Evolutionary conservation across 2,113 vertebrate genomes (phyloP), one percentile per base, ranked within the genome.

Genomic region (Halichoeres trimaculatus): DNA sequence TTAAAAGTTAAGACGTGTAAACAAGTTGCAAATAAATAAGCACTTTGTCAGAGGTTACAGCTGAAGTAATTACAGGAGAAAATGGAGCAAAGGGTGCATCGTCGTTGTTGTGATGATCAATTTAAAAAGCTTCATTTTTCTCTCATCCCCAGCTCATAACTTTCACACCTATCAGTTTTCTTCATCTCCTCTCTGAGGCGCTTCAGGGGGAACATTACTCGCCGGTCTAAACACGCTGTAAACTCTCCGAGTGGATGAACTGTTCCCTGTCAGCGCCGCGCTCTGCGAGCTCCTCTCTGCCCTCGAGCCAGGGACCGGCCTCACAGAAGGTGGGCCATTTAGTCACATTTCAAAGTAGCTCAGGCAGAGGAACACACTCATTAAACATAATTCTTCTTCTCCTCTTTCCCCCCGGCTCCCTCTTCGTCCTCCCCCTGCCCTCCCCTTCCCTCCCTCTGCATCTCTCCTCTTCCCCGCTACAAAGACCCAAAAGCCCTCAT

Each of bases 311-410:
- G 61, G n/a, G 53, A 68, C 85, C 47, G 38, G 81, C 79, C 58
- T 82, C 81, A 72, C 74, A 76, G 76, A 85, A 80, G 85, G 77
- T 74, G 86, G 87, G 85, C 86, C 55, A 89, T 90, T 93, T 92
- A 91, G 90, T 84, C 78, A 86, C 75, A 90, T 93, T 91, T 91
- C 90, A 92, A 92, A 92, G 86, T 90, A 88, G 87, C 93, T 88
- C 73, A 80, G 79, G 76, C 74, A 82, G 84, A 70, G 63, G 76
- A 86, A 78, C 85, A 86, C 78, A 89, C 81, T 91, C 79, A 91
- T 92, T 92, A 86, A 80, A 87, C 77, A 85, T 85, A 85, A 89
- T 84, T 89, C 88, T 85, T 79, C 86, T 71, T 71, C 80, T 81
- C 85, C 72, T 74, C 71, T 68, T 74, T 53, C 30, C 47, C 72